Conservation (phyloP, 2,888 invertebrate genomes). For the Nephrotoma appendiculata region DNA sequence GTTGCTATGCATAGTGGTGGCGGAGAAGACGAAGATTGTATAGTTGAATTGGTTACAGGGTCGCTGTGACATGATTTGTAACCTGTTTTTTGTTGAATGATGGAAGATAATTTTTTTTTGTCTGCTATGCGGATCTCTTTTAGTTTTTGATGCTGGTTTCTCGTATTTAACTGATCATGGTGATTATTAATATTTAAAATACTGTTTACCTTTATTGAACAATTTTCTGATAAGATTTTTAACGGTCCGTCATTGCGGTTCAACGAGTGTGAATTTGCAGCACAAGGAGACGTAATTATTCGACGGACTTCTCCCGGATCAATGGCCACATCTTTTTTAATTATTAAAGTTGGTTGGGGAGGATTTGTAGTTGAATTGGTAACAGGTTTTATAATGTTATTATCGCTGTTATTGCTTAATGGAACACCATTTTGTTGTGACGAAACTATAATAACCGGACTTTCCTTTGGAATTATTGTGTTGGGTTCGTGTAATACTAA, state of each 20-base stretch:
- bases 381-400: not conserved
- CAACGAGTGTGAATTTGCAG: slow-evolving; percentile 6
- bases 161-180: not conserved
- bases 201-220: not conserved
- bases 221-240: not conserved
- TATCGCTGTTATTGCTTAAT: slow-evolving; percentile 7
- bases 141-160: not conserved
- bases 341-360: slow-evolving; percentile 10
- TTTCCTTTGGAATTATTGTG: slow-evolving; percentile 24
- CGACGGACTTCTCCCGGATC: slow-evolving; percentile 22
- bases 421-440: slow-evolving; percentile 12
- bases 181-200: not conserved
- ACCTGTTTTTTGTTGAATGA: not conserved
- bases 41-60: not conserved
- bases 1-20: not conserved
- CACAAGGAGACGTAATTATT: slow-evolving; percentile 7
- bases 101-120: not conserved
- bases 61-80: not conserved
- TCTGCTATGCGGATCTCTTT: not conserved
- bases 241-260: not conserved
- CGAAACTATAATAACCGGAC: slow-evolving; percentile 29
- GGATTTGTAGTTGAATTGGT: not conserved
- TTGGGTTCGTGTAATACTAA: not conserved
- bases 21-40: not conserved
- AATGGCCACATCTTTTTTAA: slow-evolving; percentile 32